Base-by-base conservation (phyloP, 2,113 vertebrate species). In the Recurvirostra avosetta region DNA sequence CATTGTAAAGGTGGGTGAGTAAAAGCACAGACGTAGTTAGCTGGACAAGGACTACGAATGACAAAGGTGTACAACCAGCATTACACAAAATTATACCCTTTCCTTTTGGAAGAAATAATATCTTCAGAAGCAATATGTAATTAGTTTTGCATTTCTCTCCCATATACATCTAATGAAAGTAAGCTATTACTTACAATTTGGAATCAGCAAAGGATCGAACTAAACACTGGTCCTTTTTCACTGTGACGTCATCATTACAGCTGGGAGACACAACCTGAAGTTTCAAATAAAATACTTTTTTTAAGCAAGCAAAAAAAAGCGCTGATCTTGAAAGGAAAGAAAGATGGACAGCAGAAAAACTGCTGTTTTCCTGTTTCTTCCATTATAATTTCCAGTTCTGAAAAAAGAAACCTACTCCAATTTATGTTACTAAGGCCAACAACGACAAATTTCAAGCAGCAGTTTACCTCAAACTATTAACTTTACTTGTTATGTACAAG, bases 191-290 rank as follows among this genome's bases (percentile, higher is more conserved):
- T 99, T 97, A 99, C 99, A 99, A 99, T 98, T 99, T 99, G 75
- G 99, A 98, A 97, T 99, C 99, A 38, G 96, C 96, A 98, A 99
- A 99, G n/a, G 99, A 99, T 88, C 99, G 97, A 97, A 99, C 98
- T 97, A 99, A 98, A 97, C 99, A 99, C 92, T 99, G 99, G 94
- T 99, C 99, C 98, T 99, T 99, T 97, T 99, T 99, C 98, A 99
- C 99, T 12, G 97, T 82, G 86, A 99, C 82, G 27, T 99, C 99
- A 65, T 99, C 99, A 20, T 98, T 99, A 96, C 99, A 99, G 98
- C 99, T 99, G 27, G 99, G 99, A 92, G 99, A 99, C 91, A 99
- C 97, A 78, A 99, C 99, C 99, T 99, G 96, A 83, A 96, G 59
- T 85, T 85, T 41, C 92, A 94, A 97, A 96, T 6, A 94, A 94